Percentiles rank a stretch among this genome's conserved stretches.
Evolutionary conservation across 2,113 vertebrate genomes (phyloP).

Genomic region (Syrmaticus mikado): DNA sequence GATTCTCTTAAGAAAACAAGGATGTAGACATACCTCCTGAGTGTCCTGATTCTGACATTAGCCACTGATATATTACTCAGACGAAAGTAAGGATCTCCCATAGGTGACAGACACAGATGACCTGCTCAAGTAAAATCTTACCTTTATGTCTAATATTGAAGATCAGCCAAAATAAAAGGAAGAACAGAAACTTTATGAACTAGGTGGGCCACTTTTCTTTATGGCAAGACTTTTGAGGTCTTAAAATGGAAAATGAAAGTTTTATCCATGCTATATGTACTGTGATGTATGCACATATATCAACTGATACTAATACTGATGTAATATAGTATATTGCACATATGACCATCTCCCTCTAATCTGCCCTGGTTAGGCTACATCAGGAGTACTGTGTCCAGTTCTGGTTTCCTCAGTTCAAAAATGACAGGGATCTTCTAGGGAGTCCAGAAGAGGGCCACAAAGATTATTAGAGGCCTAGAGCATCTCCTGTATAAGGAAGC

Average conservation of each 20-base stretch:
- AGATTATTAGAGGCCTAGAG: too few species aligned
- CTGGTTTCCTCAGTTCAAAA: too few species aligned
- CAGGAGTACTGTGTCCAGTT: too few species aligned
- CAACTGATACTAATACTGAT: neutral
- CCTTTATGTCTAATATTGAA: neutral
- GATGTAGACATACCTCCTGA: rapidly evolving
- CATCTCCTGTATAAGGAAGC: too few species aligned
- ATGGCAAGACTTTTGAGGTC: neutral
- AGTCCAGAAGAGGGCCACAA: too few species aligned
- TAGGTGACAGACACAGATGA: neutral
- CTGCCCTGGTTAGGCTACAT: too few species aligned
- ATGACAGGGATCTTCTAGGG: too few species aligned
- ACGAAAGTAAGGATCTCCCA: neutral
- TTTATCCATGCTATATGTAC: neutral
- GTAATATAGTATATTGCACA: neutral
- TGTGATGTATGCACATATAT: neutral
- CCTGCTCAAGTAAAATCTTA: neutral
- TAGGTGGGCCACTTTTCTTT: neutral
- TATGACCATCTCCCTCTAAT: too few species aligned
- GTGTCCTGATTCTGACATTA: neutral
- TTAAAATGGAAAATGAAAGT: neutral
- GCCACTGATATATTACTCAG: neutral
- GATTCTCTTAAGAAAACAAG: neutral
- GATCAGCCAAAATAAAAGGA: neutral
- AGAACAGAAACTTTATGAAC: neutral